Conservation (phyloP, 1,140 invertebrate species). For the Asbolus verrucosus region DNA sequence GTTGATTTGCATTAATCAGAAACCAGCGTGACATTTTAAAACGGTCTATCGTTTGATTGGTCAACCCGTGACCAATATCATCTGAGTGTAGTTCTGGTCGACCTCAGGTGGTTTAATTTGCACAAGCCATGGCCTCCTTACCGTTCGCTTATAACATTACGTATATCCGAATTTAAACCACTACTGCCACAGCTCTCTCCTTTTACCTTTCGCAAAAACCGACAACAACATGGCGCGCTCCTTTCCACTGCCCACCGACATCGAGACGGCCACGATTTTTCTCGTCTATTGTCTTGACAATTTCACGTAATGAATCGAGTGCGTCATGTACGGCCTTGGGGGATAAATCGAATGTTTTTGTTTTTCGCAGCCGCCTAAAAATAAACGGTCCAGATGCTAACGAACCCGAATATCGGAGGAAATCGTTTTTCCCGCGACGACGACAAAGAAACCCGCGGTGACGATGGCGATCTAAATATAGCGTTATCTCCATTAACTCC, state of each 20-base stretch:
- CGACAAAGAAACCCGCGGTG: too few relatives aligned
- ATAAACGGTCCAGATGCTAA: not conserved
- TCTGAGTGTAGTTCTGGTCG: conserved; percentile 41
- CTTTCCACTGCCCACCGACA: not conserved
- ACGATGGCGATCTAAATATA: too few relatives aligned
- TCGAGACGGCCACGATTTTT: too few relatives aligned
- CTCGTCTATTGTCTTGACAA: too few relatives aligned
- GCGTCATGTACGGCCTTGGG: conserved; percentile 9
- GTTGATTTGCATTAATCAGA: not conserved
- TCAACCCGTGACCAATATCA: conserved; percentile 47
- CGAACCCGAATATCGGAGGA: too few relatives aligned
- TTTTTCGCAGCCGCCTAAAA: not conserved
- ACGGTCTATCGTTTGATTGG: conserved; percentile 40
- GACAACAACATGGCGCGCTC: conserved; percentile 30
- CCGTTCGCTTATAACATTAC: not conserved
- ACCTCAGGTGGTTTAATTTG: conserved; percentile 49
- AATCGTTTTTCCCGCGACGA: too few relatives aligned
- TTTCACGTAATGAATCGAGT: not conserved
- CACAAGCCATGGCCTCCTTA: conserved; percentile 50
- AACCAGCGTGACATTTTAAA: conserved; percentile 27
- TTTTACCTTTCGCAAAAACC: too few relatives aligned
- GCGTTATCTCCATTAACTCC: too few relatives aligned
- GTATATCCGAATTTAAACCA: conserved; percentile 43
- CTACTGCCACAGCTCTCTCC: conserved; percentile 11
- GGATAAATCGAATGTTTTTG: not conserved